Evolutionary conservation across 37 sponge, comb jelly and placozoan genomes (phyloP).

Genomic region (Spongia lamella): DNA sequence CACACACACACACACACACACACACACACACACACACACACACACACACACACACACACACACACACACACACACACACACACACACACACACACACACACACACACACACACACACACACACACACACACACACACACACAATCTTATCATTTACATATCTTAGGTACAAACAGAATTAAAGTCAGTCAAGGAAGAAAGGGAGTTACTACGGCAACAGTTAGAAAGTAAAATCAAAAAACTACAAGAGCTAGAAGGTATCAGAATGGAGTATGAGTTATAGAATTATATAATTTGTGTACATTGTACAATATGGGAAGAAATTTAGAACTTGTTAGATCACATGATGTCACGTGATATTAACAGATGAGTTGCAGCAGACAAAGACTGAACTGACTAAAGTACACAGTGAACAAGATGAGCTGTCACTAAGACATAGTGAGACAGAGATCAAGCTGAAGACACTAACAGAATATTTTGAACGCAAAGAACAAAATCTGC

Average conservation of each 20-base stretch:
- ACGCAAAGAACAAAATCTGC: conserved; percentile 53
- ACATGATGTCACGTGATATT: not conserved
- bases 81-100: too few species aligned
- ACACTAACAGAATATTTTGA: conserved; percentile 76
- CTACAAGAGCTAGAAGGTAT: conserved; percentile 24
- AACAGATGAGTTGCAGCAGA: conserved; percentile 4
- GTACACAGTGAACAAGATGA: conserved; percentile 13
- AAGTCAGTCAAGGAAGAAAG: conserved; percentile 23
- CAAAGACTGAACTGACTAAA: conserved; percentile 1
- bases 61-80: too few species aligned
- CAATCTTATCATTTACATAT: too few species aligned
- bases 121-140: too few species aligned
- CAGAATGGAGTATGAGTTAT: not conserved
- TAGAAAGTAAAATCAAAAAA: not conserved
- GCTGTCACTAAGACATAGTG: conserved; percentile 12
- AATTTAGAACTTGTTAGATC: too few species aligned
- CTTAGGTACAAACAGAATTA: conserved; percentile 55
- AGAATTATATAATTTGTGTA: too few species aligned
- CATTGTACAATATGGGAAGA: too few species aligned
- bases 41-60: too few species aligned
- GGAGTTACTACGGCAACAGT: conserved; percentile 24
- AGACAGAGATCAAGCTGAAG: conserved; percentile 52
- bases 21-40: too few species aligned
- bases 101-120: too few species aligned
- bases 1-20: too few species aligned